Base-by-base conservation (phyloP, 2,888 invertebrate genomes). In the Biston stratarius region DNA sequence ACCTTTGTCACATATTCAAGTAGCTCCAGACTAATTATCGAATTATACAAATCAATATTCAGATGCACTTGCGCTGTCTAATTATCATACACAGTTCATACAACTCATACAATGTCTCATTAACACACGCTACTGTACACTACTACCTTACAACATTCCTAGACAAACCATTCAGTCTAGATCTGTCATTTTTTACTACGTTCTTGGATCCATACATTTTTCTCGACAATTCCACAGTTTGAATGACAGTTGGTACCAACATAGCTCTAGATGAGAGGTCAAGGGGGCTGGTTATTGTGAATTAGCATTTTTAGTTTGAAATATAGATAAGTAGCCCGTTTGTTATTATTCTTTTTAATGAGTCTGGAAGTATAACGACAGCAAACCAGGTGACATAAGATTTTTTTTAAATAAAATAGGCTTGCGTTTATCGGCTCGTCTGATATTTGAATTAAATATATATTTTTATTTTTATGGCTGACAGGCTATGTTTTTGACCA, bases 301-400 rank as follows among this genome's bases (percentile, higher is more conserved):
- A 70, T 70, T 74, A 66, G 57, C 67, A 68, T 70, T 68, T 70
- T 66, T 62, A 64, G 66, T 34, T 80, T 85, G 84, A 87, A 87
- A 88, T 86, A 88, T 86, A 81, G 87, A 86, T 88, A 86, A 85
- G 90, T 88, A 87, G 88, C 78, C 82, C 84, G 84, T 88, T 87
- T 84, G 78, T 82, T 77, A 71, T 77, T 89, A 86, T 88, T 85
- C 86, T 84, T 15, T n/a, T 52, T 83, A 62, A 62, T 59, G 53
- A 45, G 51, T 67, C 56, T 56, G 59, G 48, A 61, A 11, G 48
- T 1, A n/a, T 42, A 42, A 14, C 6, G 10, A 38, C 49, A 33
- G 33, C 14, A 38, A 56, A 62, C 11, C 0, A 44, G 9, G 38
- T 24, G 24, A 24, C 24, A 24, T n/a, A 3, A 3, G 24, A 24